Conservation (phyloP, 2,113 vertebrate species). For the Notarius lentiginosus region DNA sequence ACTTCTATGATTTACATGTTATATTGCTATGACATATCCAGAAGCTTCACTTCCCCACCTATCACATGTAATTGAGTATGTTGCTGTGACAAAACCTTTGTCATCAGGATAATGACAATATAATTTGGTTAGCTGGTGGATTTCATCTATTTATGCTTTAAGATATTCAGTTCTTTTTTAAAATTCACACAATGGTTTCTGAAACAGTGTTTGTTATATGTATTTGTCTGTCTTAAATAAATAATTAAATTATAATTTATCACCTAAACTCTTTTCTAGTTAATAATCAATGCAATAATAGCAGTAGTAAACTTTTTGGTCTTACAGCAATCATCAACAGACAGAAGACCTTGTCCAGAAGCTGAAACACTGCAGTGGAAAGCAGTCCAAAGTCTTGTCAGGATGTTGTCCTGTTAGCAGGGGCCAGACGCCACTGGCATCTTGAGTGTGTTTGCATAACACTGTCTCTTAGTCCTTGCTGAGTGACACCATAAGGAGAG, state of each 20-base stretch:
- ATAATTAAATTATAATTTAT: background rate
- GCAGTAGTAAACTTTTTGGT: background rate
- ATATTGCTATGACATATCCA: background rate
- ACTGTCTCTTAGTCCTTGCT: constrained; percentile 25
- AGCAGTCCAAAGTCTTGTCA: constrained; percentile 11
- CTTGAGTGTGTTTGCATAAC: constrained; percentile 32
- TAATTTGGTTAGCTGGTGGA: background rate
- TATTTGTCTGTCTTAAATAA: background rate
- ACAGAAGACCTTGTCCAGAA: background rate
- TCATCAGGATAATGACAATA: background rate
- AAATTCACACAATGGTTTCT: background rate
- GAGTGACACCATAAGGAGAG: constrained; percentile 38
- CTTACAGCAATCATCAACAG: background rate
- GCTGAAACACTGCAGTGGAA: constrained; percentile 24
- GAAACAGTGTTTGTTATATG: background rate
- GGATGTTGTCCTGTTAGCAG: constrained; percentile 18
- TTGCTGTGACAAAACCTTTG: no score
- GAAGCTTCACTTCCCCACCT: background rate
- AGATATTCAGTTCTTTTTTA: background rate
- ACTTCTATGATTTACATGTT: no score
- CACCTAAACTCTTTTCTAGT: background rate
- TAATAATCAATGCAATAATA: background rate
- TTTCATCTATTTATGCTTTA: background rate
- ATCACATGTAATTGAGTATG: background rate
- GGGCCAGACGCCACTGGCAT: constrained; percentile 23